Percentiles rank a stretch among this genome's conserved stretches.
phyloP scores from a whole-genome alignment of 2,888 invertebrate genomes.

The Rhamphomyia laevipes region DNA sequence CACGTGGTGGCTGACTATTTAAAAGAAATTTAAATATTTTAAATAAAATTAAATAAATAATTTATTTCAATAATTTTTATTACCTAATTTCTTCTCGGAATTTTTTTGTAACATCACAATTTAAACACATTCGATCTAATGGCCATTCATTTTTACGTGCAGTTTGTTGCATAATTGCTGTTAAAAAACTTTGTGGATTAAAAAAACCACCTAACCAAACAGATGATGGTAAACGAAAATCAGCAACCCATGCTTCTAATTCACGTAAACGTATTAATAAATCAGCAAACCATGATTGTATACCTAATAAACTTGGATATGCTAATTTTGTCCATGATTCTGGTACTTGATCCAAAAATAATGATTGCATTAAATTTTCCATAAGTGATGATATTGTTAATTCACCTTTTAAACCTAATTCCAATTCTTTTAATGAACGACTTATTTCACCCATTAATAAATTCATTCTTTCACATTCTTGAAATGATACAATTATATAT shows the following conservation, averaged over 20 bases:
- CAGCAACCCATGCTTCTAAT: slow-evolving; percentile 77
- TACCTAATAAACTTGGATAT: slow-evolving; percentile 73
- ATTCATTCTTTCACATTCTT: slow-evolving; percentile 94
- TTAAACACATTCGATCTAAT: slow-evolving; percentile 87
- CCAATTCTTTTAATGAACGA: slow-evolving; percentile 70
- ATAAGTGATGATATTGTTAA: slow-evolving; percentile 84
- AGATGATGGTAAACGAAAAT: slow-evolving; percentile 75
- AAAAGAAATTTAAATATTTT: background rate
- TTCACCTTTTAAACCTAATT: slow-evolving; percentile 86
- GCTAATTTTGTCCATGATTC: slow-evolving; percentile 74
- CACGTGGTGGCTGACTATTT: slow-evolving; percentile 66
- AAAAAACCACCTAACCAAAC: slow-evolving; percentile 94
- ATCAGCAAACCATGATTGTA: slow-evolving; percentile 82
- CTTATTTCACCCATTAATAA: slow-evolving; percentile 68
- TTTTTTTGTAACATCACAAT: slow-evolving; percentile 91
- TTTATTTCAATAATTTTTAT: slow-evolving; percentile 18
- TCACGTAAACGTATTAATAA: slow-evolving; percentile 66
- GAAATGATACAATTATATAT: slow-evolving; percentile 80
- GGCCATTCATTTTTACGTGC: slow-evolving; percentile 95
- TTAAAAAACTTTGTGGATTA: slow-evolving; percentile 92
- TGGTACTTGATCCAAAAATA: slow-evolving; percentile 88
- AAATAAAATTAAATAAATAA: background rate
- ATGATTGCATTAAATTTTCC: slow-evolving; percentile 72
- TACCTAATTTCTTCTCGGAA: slow-evolving; percentile 69
- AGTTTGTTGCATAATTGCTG: slow-evolving; percentile 96